Evolutionary conservation across 2,113 vertebrate species (phyloP), one percentile per base, ranked within the genome.

Genomic region (Nanorana parkeri): DNA sequence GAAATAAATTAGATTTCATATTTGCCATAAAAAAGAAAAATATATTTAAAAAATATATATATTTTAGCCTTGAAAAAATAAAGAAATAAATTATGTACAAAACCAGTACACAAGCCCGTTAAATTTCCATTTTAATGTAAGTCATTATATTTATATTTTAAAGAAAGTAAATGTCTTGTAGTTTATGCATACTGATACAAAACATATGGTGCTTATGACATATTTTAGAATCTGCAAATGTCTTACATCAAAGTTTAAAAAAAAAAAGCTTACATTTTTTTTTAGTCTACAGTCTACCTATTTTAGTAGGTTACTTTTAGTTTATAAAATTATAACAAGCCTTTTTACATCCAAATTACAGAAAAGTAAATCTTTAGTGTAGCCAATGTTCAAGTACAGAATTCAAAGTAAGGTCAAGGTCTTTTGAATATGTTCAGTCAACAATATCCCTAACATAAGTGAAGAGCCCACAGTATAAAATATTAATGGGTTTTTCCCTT

Each of bases 381-480:
- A n/a, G 24, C 10, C 26, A 54, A 13, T 56, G 41, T 28, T 54
- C 41, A 52, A 52, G 36, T 20, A 24, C 21, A 24, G 28, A 67
- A 75, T 56, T 58, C 60, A 81, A 81, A 47, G 78, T 80, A 19
- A 80, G 69, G 80, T 67, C 60, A 81, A 81, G 69, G 80, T 81
- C 80, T 64, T 54, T 23, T 19, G 13, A 81, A 58, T 74, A 51
- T 54, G 56, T 75, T 65, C 47, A 81, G 47, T 24, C 61, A 73
- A 64, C 72, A 20, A 56, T 74, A 74, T 67, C n/a, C 11, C 47
- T 75, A 75, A 55, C 79, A 32, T 47, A 51, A 77, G 55, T 72
- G 13, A 54, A 58, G 20, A 65, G 58, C 51, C 58, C 56, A 65
- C 23, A 7, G 15, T 23, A 28, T 81, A 32, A 65, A 81, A 65